Evolutionary conservation across 2,888 invertebrate species (phyloP).

Genomic region (Sarcophaga variegata): DNA sequence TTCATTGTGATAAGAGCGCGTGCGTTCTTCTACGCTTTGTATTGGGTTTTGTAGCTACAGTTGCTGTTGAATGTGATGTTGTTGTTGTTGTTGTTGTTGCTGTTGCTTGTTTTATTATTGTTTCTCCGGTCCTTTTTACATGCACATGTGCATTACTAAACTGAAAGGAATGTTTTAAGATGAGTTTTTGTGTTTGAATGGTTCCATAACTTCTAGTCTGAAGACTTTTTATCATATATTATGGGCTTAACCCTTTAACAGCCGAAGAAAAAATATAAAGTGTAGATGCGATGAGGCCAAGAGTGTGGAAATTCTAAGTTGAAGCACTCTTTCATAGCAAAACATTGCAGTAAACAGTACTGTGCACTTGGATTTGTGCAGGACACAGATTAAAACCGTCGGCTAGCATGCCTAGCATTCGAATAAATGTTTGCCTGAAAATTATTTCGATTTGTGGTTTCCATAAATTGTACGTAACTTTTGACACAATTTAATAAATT

Average conservation of each 20-base stretch:
- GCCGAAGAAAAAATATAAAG: background rate
- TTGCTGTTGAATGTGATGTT: conserved; percentile 20
- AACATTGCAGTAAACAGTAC: too few relatives aligned
- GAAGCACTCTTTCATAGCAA: too few relatives aligned
- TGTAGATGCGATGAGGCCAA: too few relatives aligned
- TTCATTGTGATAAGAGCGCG: conserved; percentile 65
- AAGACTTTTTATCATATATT: conserved; percentile 7
- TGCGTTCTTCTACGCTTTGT: conserved; percentile 57
- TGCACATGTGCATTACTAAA: conserved; percentile 59
- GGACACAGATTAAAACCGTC: too few relatives aligned
- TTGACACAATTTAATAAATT: too few relatives aligned
- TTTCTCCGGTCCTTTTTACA: background rate
- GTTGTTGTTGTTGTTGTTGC: conserved; percentile 1
- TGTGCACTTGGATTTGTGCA: too few relatives aligned
- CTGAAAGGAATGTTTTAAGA: conserved; percentile 62
- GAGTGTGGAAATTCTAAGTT: too few relatives aligned
- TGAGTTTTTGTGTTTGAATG: conserved; percentile 44
- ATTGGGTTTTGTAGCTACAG: conserved; percentile 24
- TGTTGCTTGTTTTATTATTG: conserved; percentile 6
- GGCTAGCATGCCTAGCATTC: too few relatives aligned
- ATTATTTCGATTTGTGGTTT: too few relatives aligned
- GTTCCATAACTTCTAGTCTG: conserved; percentile 57
- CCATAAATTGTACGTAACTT: too few relatives aligned
- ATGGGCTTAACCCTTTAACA: conserved; percentile 31
- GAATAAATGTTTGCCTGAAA: too few relatives aligned